Base-by-base conservation (phyloP, 37 sponge, comb jelly and placozoan species). In the Geodia barretti region DNA sequence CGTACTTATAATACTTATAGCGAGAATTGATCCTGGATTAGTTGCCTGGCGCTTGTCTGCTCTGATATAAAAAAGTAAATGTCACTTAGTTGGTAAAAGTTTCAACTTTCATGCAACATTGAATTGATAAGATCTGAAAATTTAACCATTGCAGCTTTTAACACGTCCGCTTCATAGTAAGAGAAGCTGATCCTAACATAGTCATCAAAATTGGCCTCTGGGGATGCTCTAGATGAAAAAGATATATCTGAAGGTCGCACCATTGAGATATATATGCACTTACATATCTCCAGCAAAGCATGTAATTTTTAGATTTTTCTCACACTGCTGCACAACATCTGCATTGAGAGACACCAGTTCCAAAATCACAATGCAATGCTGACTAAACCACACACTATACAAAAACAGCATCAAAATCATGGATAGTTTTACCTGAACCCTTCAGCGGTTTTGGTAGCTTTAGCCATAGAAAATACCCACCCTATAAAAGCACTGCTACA, bases 401-500 rank as follows among this genome's bases (percentile, higher is more conserved):
- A 23, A 7, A 47, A 47, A 14, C 14, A 17, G 14, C 54, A 8
- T 29, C 14, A 23, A 72, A 23, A 72, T 29, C 40, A n/a, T n/a
- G n/a, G n/a, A n/a, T n/a, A n/a, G n/a, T n/a, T n/a, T n/a, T 33
- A 92, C 92, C 89, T 70, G 54, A 29, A 8, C 70, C 89, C 41
- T 76, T 35, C 40, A 88, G 11, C 1, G 77, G 72, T 21, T 66
- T 59, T 26, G 92, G 92, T 2, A 92, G 88, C 25, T 66, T 65
- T 24, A 92, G 32, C 92, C 92, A 92, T 21, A 87, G 26, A 39
- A 88, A 92, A 37, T 88, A 92, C 1, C 93, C 93, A 63, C 93
- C 93, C 89, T 92, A 38, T 11, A 60, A 36, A n/a, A 68, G 62
- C 64, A 35, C 31, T 54, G 4, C 62, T 34, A 41, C 42, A 62